Conservation (phyloP, 2,888 invertebrate species). For the Euspilapteryx auroguttella region DNA sequence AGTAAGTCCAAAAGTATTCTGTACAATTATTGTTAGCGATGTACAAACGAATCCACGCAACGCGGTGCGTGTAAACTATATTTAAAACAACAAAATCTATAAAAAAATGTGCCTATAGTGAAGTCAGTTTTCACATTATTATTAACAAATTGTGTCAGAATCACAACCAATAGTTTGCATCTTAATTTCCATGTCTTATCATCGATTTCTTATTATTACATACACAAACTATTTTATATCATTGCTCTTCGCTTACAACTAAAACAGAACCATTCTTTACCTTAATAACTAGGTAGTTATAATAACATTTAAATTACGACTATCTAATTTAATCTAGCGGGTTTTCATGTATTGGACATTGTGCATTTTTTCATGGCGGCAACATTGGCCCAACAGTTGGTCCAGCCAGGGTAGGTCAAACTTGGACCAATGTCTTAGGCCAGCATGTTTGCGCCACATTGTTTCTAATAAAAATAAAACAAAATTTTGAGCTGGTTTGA, state of each 20-base stretch:
- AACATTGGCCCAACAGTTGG: too few species aligned
- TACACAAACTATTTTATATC: conserved; percentile 60
- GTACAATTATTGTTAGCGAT: conserved; percentile 62
- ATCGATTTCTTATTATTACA: conserved; percentile 23
- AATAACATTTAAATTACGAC: conserved; percentile 56
- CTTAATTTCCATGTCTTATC: conserved; percentile 54
- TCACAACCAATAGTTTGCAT: conserved; percentile 61
- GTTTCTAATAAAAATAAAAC: too few species aligned
- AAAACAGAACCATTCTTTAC: conserved; percentile 60
- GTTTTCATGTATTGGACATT: conserved; percentile 46
- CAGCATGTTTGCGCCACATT: too few species aligned
- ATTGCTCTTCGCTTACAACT: conserved; percentile 58
- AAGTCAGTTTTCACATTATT: conserved; percentile 32
- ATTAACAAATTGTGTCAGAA: conserved; percentile 60
- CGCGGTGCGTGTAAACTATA: conserved; percentile 53
- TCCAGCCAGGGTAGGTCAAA: too few species aligned
- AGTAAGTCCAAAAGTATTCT: conserved; percentile 61
- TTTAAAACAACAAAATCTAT: conserved; percentile 34
- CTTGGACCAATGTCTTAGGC: too few species aligned
- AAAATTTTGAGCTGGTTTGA: too few species aligned
- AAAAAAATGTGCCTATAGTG: conserved; percentile 12
- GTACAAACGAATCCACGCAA: conserved; percentile 61
- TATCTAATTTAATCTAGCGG: conserved; percentile 53
- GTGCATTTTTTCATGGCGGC: too few species aligned
- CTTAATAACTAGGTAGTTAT: conserved; percentile 35